Conservation (phyloP, 2,888 invertebrate species). For the Acrobeloides nanus region DNA sequence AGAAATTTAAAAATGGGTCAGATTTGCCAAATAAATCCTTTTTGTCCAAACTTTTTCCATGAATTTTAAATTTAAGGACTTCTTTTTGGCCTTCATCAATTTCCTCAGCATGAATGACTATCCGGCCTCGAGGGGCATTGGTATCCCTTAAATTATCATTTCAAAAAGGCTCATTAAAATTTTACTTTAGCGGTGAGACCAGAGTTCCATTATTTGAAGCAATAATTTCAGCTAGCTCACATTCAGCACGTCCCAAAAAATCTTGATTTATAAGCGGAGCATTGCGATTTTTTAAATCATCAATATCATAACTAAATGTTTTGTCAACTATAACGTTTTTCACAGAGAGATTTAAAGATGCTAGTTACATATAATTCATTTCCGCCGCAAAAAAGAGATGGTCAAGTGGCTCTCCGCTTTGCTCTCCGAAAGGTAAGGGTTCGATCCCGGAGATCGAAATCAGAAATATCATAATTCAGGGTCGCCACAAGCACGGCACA, state of each 20-base stretch:
- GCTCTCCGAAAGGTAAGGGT: too few relatives aligned
- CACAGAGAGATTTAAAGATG: too few relatives aligned
- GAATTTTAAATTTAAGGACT: constrained; percentile 17
- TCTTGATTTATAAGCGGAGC: constrained; percentile 49
- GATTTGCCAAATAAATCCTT: constrained; percentile 47
- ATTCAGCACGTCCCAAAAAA: constrained; percentile 60
- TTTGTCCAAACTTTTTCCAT: constrained; percentile 32
- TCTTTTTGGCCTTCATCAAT: constrained; percentile 32
- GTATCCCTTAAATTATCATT: constrained; percentile 32
- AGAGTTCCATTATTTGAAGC: constrained; percentile 25
- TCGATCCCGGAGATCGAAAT: too few relatives aligned
- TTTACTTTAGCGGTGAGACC: constrained; percentile 17
- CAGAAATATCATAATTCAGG: too few relatives aligned
- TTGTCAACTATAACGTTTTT: too few relatives aligned
- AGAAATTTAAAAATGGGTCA: constrained; percentile 47
- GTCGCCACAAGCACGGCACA: too few relatives aligned
- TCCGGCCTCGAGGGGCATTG: constrained; percentile 28
- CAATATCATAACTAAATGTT: too few relatives aligned
- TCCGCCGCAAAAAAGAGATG: too few relatives aligned
- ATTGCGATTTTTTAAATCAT: constrained; percentile 36
- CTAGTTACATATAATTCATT: too few relatives aligned
- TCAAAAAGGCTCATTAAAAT: too few relatives aligned
- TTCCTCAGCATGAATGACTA: constrained; percentile 33
- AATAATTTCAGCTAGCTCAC: constrained; percentile 61
- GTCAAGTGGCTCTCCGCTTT: too few relatives aligned